Evolutionary conservation across 2,797 vertebrate species (phyloP).

Genomic region (Avahi laniger): DNA sequence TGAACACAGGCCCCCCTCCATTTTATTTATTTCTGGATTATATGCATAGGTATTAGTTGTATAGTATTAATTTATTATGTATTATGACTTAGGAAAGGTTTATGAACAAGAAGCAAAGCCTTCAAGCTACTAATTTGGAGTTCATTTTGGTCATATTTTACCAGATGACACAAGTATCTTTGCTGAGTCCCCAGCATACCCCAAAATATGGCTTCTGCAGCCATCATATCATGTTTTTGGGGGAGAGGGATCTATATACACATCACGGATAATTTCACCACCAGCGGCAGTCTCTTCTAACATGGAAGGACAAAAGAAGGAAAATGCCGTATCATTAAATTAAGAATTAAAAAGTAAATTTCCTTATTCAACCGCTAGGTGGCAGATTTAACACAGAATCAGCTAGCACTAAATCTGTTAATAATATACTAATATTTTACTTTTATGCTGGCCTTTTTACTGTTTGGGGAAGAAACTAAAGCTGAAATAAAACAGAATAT

Average conservation of each 20-base stretch:
- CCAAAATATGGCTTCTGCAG: neutral
- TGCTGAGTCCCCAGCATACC: neutral
- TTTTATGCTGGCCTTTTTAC: slow-evolving; percentile 65
- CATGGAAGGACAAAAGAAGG: neutral
- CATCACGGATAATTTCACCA: neutral
- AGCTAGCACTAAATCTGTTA: neutral
- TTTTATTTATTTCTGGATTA: neutral
- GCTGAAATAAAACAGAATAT: slow-evolving; percentile 50
- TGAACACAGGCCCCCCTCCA: neutral
- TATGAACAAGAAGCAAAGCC: neutral
- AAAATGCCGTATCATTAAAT: neutral
- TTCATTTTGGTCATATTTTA: neutral
- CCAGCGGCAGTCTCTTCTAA: neutral
- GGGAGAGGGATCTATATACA: neutral
- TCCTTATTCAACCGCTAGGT: slow-evolving; percentile 45
- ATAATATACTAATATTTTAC: slow-evolving; percentile 29
- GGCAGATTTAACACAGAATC: slow-evolving; percentile 60
- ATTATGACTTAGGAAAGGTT: neutral
- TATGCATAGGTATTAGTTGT: neutral
- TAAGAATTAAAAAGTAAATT: slow-evolving; percentile 18
- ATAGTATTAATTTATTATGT: neutral
- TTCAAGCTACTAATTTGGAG: neutral
- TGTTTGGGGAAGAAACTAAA: slow-evolving; percentile 47
- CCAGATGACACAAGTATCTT: neutral
- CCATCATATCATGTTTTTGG: accelerated